Evolutionary conservation across 2,888 invertebrate genomes (phyloP).

Genomic region (Margaritifera margaritifera): DNA sequence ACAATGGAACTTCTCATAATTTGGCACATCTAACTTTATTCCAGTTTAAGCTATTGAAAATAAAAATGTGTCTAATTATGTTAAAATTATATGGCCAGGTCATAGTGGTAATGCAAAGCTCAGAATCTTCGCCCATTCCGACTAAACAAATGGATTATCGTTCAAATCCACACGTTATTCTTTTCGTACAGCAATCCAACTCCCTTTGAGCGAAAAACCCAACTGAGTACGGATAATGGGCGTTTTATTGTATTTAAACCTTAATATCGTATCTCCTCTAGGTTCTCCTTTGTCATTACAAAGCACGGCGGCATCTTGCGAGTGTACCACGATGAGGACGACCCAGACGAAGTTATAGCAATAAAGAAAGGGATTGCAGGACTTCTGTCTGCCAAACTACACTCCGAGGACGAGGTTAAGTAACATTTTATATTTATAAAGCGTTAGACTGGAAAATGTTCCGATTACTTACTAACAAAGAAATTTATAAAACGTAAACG

Average conservation of each 20-base stretch:
- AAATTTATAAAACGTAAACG: no score
- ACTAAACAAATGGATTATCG: background rate
- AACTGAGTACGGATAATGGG: background rate
- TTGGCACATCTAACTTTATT: no score
- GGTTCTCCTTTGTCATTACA: slow-evolving; percentile 47
- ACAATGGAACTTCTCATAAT: no score
- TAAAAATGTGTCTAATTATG: no score
- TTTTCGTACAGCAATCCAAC: background rate
- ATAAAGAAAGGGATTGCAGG: slow-evolving; percentile 51
- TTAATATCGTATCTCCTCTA: slow-evolving; percentile 3
- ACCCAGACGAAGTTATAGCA: slow-evolving; percentile 34
- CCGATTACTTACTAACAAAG: no score
- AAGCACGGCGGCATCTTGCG: slow-evolving; percentile 26
- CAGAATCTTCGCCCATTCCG: no score
- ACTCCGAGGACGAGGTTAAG: slow-evolving; percentile 36
- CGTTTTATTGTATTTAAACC: background rate
- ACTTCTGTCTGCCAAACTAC: slow-evolving; percentile 39
- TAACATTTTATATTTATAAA: background rate
- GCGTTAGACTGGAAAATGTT: background rate
- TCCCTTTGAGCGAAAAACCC: background rate
- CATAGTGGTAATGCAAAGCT: no score
- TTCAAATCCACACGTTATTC: background rate
- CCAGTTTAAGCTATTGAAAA: no score
- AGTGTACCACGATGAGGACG: slow-evolving; percentile 33
- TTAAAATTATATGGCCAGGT: no score